phyloP scores from a whole-genome alignment of 2,113 vertebrate species.

The Larimichthys polyactis region DNA sequence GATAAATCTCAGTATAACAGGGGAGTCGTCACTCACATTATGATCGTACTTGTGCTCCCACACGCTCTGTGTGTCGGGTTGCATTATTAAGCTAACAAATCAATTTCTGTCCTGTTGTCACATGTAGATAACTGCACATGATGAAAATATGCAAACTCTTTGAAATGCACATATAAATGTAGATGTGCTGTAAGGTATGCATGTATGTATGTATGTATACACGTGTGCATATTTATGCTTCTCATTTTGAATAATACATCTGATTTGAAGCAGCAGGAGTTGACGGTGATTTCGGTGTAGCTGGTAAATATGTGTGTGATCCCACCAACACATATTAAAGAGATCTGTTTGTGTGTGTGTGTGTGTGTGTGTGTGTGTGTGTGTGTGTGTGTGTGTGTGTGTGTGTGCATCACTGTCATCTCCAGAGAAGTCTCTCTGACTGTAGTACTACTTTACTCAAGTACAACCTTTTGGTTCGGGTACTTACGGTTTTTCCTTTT shows the following conservation, averaged over 20 bases:
- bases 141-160: slow-evolving; percentile 25
- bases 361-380: neutral
- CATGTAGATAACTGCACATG: neutral
- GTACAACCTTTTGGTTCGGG: neutral
- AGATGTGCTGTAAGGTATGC: neutral
- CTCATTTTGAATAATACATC: slow-evolving; percentile 43
- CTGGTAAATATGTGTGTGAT: slow-evolving; percentile 56
- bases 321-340: slow-evolving; percentile 24
- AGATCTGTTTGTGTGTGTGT: slow-evolving; percentile 13
- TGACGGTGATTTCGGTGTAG: slow-evolving; percentile 24
- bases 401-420: neutral
- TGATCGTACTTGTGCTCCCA: neutral
- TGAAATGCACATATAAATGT: slow-evolving; percentile 17
- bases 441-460: neutral
- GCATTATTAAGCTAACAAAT: slow-evolving; percentile 43
- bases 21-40: neutral
- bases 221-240: slow-evolving; percentile 20
- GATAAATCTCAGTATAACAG: neutral
- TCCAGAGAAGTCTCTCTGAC: neutral
- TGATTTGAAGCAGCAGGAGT: neutral
- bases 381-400: neutral
- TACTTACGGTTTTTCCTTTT: too few species aligned
- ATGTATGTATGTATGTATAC: neutral
- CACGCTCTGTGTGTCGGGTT: neutral
- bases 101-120: neutral